Conservation (phyloP, 1,140 invertebrate species). For the Hylyphantes graminicola region DNA sequence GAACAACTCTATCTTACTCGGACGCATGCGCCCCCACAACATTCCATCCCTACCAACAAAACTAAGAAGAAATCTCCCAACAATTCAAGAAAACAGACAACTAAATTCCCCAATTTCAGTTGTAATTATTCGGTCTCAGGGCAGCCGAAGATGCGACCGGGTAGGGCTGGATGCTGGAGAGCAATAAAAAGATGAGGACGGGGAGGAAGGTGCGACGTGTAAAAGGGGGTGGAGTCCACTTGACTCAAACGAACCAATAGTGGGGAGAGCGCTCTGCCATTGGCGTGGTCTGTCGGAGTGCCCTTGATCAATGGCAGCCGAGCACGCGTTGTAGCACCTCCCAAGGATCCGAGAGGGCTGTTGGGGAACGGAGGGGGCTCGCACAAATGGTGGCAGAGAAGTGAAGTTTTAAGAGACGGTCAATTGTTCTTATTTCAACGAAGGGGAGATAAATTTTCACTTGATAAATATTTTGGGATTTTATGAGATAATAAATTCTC, state of each 20-base stretch:
- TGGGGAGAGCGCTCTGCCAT: constrained; percentile 39
- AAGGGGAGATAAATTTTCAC: too few species aligned
- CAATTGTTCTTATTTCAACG: too few species aligned
- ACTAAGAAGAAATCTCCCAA: too few species aligned
- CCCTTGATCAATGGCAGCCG: constrained; percentile 58
- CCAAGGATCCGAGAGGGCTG: constrained; percentile 56
- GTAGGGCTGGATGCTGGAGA: neutral
- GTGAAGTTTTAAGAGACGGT: neutral
- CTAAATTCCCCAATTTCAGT: too few species aligned
- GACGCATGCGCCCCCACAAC: constrained; percentile 18
- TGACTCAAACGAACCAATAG: constrained; percentile 58
- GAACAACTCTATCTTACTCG: constrained; percentile 16
- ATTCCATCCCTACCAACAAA: too few species aligned
- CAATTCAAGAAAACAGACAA: too few species aligned
- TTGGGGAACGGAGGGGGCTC: constrained; percentile 30
- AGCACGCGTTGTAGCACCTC: constrained; percentile 59
- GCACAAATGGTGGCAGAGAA: constrained; percentile 26
- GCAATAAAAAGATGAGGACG: constrained; percentile 43
- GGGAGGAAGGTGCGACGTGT: constrained; percentile 20
- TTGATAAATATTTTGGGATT: too few species aligned
- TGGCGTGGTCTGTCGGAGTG: constrained; percentile 56
- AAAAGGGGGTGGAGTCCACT: constrained; percentile 52
- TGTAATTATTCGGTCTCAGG: too few species aligned
- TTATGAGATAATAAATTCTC: too few species aligned
- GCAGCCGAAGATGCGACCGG: too few species aligned